Evolutionary conservation across 2,888 invertebrate species (phyloP), one percentile per base, ranked within the genome.

Genomic region (Timandra comae): DNA sequence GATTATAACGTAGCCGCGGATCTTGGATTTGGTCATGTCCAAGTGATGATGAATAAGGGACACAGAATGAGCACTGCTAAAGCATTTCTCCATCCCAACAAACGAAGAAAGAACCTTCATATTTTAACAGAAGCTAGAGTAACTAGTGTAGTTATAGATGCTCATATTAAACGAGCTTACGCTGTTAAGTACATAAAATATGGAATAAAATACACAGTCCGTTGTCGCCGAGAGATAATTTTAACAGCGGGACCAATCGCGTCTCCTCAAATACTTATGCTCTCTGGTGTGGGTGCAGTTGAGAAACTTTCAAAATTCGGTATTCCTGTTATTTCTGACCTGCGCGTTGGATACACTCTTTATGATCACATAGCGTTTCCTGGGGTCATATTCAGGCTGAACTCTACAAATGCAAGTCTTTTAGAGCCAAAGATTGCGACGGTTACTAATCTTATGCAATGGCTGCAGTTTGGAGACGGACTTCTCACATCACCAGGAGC

Each of bases 191-290:
- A 91, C 38, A 64, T 88, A 0, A 88, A 89, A 43, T 85, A 89
- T 32, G 85, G 86, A 7, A 63, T 72, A 6, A 73, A 68, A 26
- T 69, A 74, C 28, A 78, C 69, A 7, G 90, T 89, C 0, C 79
- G 79, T n/a, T 93, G 92, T 3, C 87, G 87, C 24, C 92, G 92
- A 56, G 96, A 96, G 78, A 89, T 98, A 0, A 92, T 98, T 39
- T 59, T 97, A 10, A 91, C 93, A 6, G 95, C 94, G 0, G 97
- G 98, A 1, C 89, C 96, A 1, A 91, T 98, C 41, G 94, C 93
- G 53, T 93, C 95, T 0, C 96, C 97, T 0, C 97, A 98, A 67
- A 64, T 98, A 8, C 87, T 98, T n/a, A 94, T 97, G 94, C 72
- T 98, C 1, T 96, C 96, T 3, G 96, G 96, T 7, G 64, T 90